phyloP scores from a whole-genome alignment of 1,140 invertebrate genomes.

The Kradibia gibbosae region DNA sequence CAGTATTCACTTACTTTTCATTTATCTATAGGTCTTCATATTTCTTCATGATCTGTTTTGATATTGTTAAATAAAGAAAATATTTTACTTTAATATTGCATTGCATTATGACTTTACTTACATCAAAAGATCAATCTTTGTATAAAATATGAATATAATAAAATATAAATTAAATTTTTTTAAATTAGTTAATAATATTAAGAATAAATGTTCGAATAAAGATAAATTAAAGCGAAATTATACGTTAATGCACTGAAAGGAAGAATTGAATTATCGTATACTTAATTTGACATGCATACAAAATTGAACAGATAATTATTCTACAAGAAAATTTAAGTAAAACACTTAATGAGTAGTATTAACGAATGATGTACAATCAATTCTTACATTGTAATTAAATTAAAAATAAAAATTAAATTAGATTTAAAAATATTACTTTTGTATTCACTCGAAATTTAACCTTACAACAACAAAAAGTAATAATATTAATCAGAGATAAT shows the following conservation, averaged over 20 bases:
- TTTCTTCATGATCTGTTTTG: conserved; percentile 7
- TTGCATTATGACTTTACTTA: too few species aligned
- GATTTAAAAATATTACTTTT: not conserved
- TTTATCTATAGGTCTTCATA: conserved; percentile 27
- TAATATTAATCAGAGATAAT: not conserved
- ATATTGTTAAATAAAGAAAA: not conserved
- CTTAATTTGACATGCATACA: not conserved
- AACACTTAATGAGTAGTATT: not conserved
- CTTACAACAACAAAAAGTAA: too few species aligned
- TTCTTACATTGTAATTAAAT: not conserved
- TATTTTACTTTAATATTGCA: conserved; percentile 9
- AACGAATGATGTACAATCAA: not conserved
- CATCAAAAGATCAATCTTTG: not conserved
- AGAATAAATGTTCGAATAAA: not conserved
- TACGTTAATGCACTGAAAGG: not conserved
- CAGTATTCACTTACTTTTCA: not conserved
- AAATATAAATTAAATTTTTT: not conserved
- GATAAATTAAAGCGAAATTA: not conserved
- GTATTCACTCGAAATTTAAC: not conserved
- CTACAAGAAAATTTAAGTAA: not conserved
- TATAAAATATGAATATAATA: not conserved
- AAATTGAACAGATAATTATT: not conserved
- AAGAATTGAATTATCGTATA: not conserved
- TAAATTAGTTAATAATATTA: not conserved
- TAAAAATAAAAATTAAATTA: not conserved